Base-by-base conservation (phyloP, 2,888 invertebrate species). In the Synergus laeviventris region DNA sequence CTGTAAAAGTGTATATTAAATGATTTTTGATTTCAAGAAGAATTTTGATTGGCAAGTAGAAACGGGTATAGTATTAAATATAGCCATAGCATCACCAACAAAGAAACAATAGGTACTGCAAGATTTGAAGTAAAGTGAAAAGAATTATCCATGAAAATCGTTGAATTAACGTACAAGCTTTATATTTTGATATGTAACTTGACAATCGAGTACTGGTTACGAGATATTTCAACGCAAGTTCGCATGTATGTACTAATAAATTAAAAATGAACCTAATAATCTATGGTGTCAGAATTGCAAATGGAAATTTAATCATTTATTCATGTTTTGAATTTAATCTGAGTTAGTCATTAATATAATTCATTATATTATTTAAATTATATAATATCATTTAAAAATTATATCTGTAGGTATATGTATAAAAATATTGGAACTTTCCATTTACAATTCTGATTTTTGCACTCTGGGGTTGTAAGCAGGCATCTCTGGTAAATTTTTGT, bases 401-500 rank as follows among this genome's bases (percentile, higher is more conserved):
- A 31, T 31, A 31, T 31, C 5, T 3, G 31, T 4, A 31, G 31
- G 18, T 18, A 18, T 18, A n/a, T n/a, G 18, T 18, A 12, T 61
- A 0, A 31, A 9, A 16, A 31, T 61, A 16, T 61, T 38, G 8
- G 0, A 12, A 38, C 8, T n/a, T 62, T 62, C 11, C 14, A 62
- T 36, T n/a, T 38, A 38, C 36, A 62, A n/a, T 45, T 45, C 24
- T 70, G n/a, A 49, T 49, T 12, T 70, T n/a, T 49, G 31, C 31
- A 24, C 45, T 70, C 31, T n/a, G n/a, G 73, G 77, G 76, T 54
- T 73, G 74, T 39, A 81, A 81, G 80, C 81, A 80, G 81, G 81
- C 80, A 81, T 81, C 81, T 81, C 80, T 81, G 81, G 81, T 79
- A 75, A 80, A 73, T 74, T 76, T 16, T 9, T 49, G 70, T 70